Percentiles rank a stretch among this genome's conserved stretches.
These are phyloP conservation scores for Leuctra nigra DNA, from an alignment of 2,888 invertebrate genomes.

Conservation along the genomic window DNA sequence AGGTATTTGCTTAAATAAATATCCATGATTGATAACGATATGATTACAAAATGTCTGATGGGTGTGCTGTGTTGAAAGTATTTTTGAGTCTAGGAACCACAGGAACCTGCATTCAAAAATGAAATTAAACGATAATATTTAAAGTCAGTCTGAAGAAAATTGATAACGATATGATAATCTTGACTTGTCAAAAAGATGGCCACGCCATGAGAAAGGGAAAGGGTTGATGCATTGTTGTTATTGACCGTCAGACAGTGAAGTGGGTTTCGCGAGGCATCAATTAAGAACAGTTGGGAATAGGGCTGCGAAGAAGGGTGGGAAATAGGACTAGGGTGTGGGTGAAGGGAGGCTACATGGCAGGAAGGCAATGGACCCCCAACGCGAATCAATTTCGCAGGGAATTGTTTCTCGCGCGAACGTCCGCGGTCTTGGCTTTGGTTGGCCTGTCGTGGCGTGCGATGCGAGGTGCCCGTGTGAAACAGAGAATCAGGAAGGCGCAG, in stretches of 20 bases:
- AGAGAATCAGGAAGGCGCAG: constrained; percentile 34
- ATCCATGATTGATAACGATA: too few relatives aligned
- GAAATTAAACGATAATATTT: too few relatives aligned
- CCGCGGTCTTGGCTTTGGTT: constrained; percentile 22
- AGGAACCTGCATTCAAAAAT: too few relatives aligned
- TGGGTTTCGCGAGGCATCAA: constrained; percentile 25
- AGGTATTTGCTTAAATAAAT: too few relatives aligned
- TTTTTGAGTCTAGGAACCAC: too few relatives aligned
- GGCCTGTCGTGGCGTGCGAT: constrained; percentile 28
- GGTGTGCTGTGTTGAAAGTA: too few relatives aligned
- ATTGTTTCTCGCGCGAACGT: constrained; percentile 26
- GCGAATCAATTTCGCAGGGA: constrained; percentile 26
- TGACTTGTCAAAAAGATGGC: too few relatives aligned
- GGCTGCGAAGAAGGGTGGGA: constrained; percentile 11
- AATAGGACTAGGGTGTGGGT: background rate
- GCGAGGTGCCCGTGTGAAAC: constrained; percentile 36
- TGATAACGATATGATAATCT: too few relatives aligned
- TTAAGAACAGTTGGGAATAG: constrained; percentile 22
- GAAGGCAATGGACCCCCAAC: constrained; percentile 25
- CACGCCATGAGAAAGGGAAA: too few relatives aligned
- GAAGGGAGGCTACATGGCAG: constrained; percentile 5
- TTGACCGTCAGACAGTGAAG: constrained; percentile 25
- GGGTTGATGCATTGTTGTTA: constrained; percentile 23
- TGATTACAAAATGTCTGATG: too few relatives aligned
- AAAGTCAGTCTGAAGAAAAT: too few relatives aligned